Base-by-base conservation (phyloP, 1,140 invertebrate genomes). In the Bombus difficillimus region DNA sequence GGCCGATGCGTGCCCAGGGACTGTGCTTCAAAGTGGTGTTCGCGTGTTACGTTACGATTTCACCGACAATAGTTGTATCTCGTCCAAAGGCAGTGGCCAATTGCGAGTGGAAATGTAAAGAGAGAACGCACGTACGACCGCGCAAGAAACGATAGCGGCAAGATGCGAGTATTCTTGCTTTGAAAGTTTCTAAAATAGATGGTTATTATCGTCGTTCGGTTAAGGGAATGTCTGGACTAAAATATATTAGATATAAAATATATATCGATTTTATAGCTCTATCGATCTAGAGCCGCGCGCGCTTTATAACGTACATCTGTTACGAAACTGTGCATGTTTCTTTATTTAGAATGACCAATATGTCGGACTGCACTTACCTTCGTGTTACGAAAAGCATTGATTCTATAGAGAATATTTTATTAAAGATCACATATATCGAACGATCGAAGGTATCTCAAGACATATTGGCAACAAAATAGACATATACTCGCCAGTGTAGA, bases 31-130 rank as follows among this genome's bases (percentile, higher is more conserved):
- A 89, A 59, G 64, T 15, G 37, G 41, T 76, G 73, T 88, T 87
- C 53, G 92, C 92, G 92, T 93, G 92, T 90, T 88, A 83, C 86
- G 87, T 91, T 75, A 74, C 90, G 89, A 90, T 87, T 80, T 78
- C 69, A 81, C 76, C 71, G 77, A 83, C 76, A 82, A 82, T 92
- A 91, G 89, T 89, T 89, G 87, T 87, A 87, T 88, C 80, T 88
- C 81, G 78, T 86, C 41, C 64, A 83, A 85, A 82, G 85, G 86
- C 77, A 77, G 47, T 53, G 18, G 47, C 47, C 47, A 53, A 22
- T 53, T 22, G 18, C 47, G 5, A 53, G 6, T 22, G 47, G 18
- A 53, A 53, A 53, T 53, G 47, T 22, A 53, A 53, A 53, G 47
- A 53, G 1, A 53, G 47, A 53, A 53, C 47, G 47, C 47, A 53